Percentiles rank a stretch among this genome's conserved stretches.
phyloP scores from a whole-genome alignment of 2,797 vertebrate species.

The Gadopsis marmoratus region DNA sequence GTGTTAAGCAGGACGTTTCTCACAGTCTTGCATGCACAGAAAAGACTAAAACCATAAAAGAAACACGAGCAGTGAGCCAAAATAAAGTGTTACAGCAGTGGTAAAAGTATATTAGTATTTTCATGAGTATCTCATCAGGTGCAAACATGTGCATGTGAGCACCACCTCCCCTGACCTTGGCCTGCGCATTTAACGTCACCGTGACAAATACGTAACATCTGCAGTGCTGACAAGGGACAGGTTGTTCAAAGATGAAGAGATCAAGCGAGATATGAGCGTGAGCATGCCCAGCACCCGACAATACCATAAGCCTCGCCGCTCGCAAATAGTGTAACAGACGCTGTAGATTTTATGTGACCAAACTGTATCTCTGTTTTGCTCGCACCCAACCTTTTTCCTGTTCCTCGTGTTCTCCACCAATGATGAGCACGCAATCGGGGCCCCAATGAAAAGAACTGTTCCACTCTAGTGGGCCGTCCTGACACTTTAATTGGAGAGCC shows the following conservation, averaged over 20 bases:
- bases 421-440: conserved; percentile 34
- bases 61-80: not conserved
- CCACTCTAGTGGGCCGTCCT: conserved; percentile 51
- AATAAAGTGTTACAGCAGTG: not conserved
- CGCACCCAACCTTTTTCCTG: conserved; percentile 38
- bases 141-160: conserved; percentile 16
- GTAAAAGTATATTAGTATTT: conserved; percentile 20
- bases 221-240: conserved; percentile 52
- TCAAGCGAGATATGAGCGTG: conserved; percentile 7
- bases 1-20: not conserved
- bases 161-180: conserved; percentile 47
- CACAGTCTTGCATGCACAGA: not conserved
- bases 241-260: conserved; percentile 19
- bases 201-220: conserved; percentile 78
- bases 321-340: conserved; percentile 2
- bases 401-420: conserved; percentile 41
- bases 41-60: not conserved
- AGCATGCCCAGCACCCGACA: not conserved
- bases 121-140: conserved; percentile 2
- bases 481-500: conserved; percentile 80
- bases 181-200: conserved; percentile 49
- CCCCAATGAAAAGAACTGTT: conserved; percentile 49
- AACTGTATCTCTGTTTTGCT: conserved; percentile 33
- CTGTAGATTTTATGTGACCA: not conserved
- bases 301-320: conserved; percentile 3